These are phyloP conservation scores for Horisme vitalbata DNA, from an alignment of 2,888 invertebrate genomes.

Conservation along the genomic window DNA sequence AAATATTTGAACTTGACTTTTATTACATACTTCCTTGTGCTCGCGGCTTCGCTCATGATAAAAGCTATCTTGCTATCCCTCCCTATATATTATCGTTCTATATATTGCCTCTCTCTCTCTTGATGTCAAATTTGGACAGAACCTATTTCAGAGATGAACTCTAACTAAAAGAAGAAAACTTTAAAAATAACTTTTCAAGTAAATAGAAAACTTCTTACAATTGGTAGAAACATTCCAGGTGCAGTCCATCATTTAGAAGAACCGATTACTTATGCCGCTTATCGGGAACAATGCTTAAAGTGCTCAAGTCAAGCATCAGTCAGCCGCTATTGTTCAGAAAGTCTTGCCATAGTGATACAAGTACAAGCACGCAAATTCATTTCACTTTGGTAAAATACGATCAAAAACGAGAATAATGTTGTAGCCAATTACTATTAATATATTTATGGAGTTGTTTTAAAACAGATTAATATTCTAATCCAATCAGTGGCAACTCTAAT, in stretches of 20 bases:
- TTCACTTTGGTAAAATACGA: constrained; percentile 20
- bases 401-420: background rate
- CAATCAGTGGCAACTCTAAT: too few relatives aligned
- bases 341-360: constrained; percentile 30
- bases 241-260: constrained; percentile 57
- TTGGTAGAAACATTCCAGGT: constrained; percentile 49
- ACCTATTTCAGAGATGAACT: background rate
- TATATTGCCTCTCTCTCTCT: too few relatives aligned
- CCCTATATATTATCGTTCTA: too few relatives aligned
- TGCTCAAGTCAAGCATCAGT: constrained; percentile 52
- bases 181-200: background rate
- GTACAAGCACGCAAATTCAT: constrained; percentile 36
- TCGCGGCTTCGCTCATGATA: too few relatives aligned
- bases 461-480: too few relatives aligned
- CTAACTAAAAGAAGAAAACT: background rate
- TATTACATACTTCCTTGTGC: too few relatives aligned
- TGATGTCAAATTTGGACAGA: too few relatives aligned
- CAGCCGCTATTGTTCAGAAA: constrained; percentile 48
- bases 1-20: background rate
- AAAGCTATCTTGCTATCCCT: too few relatives aligned
- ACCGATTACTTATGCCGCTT: constrained; percentile 67
- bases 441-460: too few relatives aligned
- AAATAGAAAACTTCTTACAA: constrained; percentile 49
- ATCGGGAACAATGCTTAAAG: constrained; percentile 65
- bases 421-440: background rate